Evolutionary conservation across 2,888 invertebrate genomes (phyloP).

Genomic region (Spilosoma lubricipeda): DNA sequence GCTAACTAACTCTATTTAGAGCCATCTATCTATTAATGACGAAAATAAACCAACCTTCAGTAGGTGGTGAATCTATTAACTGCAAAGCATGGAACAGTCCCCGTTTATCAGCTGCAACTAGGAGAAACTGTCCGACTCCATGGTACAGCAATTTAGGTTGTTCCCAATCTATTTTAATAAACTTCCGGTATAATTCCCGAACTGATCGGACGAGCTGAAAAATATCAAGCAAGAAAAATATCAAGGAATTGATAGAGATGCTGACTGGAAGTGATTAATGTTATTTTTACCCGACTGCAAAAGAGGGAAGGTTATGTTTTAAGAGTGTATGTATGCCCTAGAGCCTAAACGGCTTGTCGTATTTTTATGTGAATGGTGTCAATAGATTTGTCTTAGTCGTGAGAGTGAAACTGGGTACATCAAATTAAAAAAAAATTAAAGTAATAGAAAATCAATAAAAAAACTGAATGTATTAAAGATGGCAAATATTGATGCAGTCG

Average conservation of each 20-base stretch:
- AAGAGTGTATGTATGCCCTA: too few species aligned
- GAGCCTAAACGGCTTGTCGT: too few species aligned
- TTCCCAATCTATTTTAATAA: conserved; percentile 64
- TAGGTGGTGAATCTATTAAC: conserved; percentile 48
- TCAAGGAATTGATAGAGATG: background rate
- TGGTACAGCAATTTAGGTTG: conserved; percentile 65
- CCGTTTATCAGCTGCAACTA: conserved; percentile 65
- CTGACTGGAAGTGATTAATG: background rate
- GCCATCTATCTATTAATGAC: too few species aligned
- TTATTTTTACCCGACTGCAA: too few species aligned
- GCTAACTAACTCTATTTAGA: background rate
- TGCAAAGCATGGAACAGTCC: conserved; percentile 65
- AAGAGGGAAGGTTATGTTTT: too few species aligned
- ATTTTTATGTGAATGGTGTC: too few species aligned
- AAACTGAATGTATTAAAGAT: too few species aligned
- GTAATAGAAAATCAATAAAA: too few species aligned
- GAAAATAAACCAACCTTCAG: background rate
- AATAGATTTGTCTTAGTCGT: too few species aligned
- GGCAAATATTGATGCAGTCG: too few species aligned
- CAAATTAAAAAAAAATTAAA: too few species aligned
- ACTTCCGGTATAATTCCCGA: conserved; percentile 47
- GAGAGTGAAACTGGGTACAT: too few species aligned
- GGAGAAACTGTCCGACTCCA: conserved; percentile 53
- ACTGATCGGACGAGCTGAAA: conserved; percentile 61
- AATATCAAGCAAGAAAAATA: background rate